Conservation (phyloP, 2,113 vertebrate genomes). For the Maccullochella peelii region DNA sequence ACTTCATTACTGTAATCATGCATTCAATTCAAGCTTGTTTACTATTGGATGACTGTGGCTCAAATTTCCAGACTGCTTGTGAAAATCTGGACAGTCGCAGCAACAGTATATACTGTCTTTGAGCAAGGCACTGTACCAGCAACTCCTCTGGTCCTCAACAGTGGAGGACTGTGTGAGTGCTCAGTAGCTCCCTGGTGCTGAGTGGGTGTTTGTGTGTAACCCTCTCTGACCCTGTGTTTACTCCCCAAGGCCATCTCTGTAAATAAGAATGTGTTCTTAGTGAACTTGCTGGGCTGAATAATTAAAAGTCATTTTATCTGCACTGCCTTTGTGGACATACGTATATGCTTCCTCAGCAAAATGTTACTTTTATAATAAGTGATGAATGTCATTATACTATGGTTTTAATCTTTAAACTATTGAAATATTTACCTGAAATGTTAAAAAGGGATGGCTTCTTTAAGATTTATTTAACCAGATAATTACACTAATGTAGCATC, state of each 20-base stretch:
- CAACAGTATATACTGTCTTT: slow-evolving; percentile 1
- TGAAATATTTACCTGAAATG: not conserved
- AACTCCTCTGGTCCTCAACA: slow-evolving; percentile 26
- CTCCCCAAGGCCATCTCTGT: slow-evolving; percentile 44
- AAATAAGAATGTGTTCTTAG: slow-evolving; percentile 61
- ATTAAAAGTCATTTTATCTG: slow-evolving; percentile 47
- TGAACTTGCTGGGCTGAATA: slow-evolving; percentile 48
- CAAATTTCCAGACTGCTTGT: not conserved
- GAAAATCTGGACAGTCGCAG: not conserved
- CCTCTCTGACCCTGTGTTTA: slow-evolving; percentile 40
- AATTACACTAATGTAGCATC: not conserved
- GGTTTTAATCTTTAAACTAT: not conserved
- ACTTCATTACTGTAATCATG: not conserved
- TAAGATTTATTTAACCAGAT: not conserved
- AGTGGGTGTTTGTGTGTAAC: slow-evolving; percentile 57
- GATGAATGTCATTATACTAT: not conserved
- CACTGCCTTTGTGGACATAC: slow-evolving; percentile 34
- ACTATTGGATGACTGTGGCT: not conserved
- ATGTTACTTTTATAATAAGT: slow-evolving; percentile 7
- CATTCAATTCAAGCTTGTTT: not conserved
- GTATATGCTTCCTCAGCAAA: not conserved
- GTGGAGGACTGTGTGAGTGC: slow-evolving; percentile 14
- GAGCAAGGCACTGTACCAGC: slow-evolving; percentile 38
- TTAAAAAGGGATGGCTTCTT: not conserved
- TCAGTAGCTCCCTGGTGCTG: slow-evolving; percentile 27